These are phyloP conservation scores for Caenorhabditis sulstoni DNA, from an alignment of 2,888 invertebrate genomes.

Conservation along the genomic window DNA sequence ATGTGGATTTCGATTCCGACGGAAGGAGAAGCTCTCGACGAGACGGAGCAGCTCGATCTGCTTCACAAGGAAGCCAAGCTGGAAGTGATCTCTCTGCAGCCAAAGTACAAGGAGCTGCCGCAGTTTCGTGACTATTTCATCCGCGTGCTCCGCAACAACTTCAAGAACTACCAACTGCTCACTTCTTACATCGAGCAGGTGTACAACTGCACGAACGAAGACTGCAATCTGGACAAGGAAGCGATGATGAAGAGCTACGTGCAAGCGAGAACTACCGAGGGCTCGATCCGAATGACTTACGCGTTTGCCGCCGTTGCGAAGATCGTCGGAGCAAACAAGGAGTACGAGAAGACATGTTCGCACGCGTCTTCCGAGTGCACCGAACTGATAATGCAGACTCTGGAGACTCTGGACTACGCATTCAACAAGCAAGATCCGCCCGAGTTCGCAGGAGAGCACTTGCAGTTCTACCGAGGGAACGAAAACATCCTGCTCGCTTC, in stretches of 20 bases:
- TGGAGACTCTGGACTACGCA: constrained; percentile 67
- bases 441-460: constrained; percentile 63
- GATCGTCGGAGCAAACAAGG: constrained; percentile 65
- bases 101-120: constrained; percentile 70
- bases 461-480: constrained; percentile 62
- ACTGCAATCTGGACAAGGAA: constrained; percentile 63
- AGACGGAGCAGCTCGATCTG: constrained; percentile 61
- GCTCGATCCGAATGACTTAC: constrained; percentile 76
- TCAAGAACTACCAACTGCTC: constrained; percentile 76
- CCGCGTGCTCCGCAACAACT: constrained; percentile 78
- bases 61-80: constrained; percentile 62
- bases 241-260: constrained; percentile 62
- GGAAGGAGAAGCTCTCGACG: constrained; percentile 69
- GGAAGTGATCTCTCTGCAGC: constrained; percentile 68
- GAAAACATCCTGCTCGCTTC: constrained; percentile 66
- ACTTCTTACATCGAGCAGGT: constrained; percentile 78
- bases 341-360: constrained; percentile 69
- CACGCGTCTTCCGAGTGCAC: constrained; percentile 72
- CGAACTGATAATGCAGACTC: constrained; percentile 65
- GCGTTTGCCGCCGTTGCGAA: constrained; percentile 76
- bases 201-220: constrained; percentile 66
- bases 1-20: constrained; percentile 72
- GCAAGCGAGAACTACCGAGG: constrained; percentile 71
- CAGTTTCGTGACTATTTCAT: constrained; percentile 79
- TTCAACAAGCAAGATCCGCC: constrained; percentile 73